Evolutionary conservation across 2,888 invertebrate genomes (phyloP), one percentile per base, ranked within the genome.

Genomic region (Sycophila texana): DNA sequence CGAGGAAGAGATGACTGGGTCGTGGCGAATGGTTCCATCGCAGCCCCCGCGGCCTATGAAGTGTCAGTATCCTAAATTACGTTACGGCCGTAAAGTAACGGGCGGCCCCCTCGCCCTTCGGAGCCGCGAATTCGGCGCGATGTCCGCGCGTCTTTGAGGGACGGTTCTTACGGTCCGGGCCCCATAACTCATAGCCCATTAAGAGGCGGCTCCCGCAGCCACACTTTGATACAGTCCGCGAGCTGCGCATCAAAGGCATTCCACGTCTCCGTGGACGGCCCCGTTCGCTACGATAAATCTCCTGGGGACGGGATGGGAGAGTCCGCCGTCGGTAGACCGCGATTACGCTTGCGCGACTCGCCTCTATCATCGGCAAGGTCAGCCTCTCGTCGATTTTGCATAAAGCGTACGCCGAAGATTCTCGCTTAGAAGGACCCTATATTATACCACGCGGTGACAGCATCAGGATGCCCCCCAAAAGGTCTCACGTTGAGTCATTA

Each of bases 181-280:
- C 79, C 83, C 86, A 88, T 89, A 89, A 89, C 87, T 89, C 89
- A 89, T 88, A 87, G 86, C 87, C 89, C 88, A 89, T 89, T 89
- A 89, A 88, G 88, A 84, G 85, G 53, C 16, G 86, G 87, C 85
- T 85, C 86, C 83, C 81, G 81, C 84, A n/a, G 79, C 75, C 85
- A 86, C 85, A 87, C 89, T 89, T 89, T 89, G 88, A 89, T 89
- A 89, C 86, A 87, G 86, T 86, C 85, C 82, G 63, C 20, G 53
- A n/a, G n/a, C 3, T 26, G 26, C 4, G 86, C 88, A 87, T 89
- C 89, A 89, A 89, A 89, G 89, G 85, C 89, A 89, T 89, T 89
- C 89, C 83, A 77, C 82, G 78, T 89, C 89, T 83, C 74, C 82
- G 77, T 80, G 79, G 26, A 10, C 57, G 4, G 20, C 20, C 78